Percentiles rank a stretch among this genome's conserved stretches.
Conservation (phyloP, 2,113 vertebrate species). For the Callipepla squamata region DNA sequence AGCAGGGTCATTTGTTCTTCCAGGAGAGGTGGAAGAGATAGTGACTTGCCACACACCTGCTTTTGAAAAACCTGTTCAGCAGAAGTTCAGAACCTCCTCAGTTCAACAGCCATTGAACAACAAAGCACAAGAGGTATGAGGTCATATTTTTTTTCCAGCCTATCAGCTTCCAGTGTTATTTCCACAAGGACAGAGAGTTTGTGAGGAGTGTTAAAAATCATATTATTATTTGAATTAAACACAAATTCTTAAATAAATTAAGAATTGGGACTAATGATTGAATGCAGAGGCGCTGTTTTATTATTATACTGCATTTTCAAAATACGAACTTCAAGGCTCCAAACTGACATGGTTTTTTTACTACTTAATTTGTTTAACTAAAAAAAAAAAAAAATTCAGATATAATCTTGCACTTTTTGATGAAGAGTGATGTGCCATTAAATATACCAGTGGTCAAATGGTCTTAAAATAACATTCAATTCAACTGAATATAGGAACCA, state of each 20-base stretch:
- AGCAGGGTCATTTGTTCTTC: constrained; percentile 70
- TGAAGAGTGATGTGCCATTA: neutral
- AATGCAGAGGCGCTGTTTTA: neutral
- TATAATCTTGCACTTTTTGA: neutral
- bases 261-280: constrained; percentile 8
- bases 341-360: neutral
- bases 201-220: neutral
- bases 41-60: neutral
- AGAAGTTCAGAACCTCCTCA: constrained; percentile 18
- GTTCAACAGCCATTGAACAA: neutral
- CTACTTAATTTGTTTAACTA: neutral
- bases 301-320: neutral
- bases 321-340: neutral
- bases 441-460: neutral
- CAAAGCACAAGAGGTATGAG: constrained; percentile 53
- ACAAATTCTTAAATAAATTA: neutral
- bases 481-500: neutral
- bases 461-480: neutral
- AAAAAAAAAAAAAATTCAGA: neutral
- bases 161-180: neutral
- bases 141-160: neutral
- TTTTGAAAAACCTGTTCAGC: constrained; percentile 5
- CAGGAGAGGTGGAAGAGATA: constrained; percentile 75
- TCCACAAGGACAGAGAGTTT: neutral
- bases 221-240: neutral